Percentiles rank a stretch among this genome's conserved stretches.
These are phyloP conservation scores for Melanotaenia nigrans DNA, from an alignment of 2,797 vertebrate genomes.

Conservation along the genomic window DNA sequence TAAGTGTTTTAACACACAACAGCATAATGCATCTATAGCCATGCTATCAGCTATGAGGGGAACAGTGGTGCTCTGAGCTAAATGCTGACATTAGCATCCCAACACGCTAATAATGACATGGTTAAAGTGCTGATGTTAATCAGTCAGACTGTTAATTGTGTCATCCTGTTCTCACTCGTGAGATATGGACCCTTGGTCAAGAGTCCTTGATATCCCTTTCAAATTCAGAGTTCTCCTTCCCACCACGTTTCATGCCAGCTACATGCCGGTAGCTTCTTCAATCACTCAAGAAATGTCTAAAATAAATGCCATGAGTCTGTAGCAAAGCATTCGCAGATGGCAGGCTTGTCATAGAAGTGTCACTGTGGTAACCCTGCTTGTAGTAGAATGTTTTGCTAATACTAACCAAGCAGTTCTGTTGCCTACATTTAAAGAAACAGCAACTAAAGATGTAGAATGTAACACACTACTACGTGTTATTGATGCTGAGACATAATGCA, in stretches of 20 bases:
- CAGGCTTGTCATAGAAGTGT: no score
- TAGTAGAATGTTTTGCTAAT: no score
- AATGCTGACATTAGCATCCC: not conserved
- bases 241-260: not conserved
- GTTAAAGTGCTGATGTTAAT: not conserved
- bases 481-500: not conserved
- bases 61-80: not conserved
- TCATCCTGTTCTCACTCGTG: not conserved
- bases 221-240: not conserved
- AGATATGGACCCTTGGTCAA: not conserved
- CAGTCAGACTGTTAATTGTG: not conserved
- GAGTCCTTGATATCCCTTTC: not conserved
- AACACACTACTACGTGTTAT: not conserved
- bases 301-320: no score
- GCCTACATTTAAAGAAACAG: no score
- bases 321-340: no score
- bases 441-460: no score
- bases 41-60: not conserved
- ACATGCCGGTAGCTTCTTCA: not conserved
- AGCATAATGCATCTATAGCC: not conserved
- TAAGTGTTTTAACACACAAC: no score
- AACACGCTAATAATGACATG: not conserved
- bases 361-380: no score
- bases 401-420: no score
- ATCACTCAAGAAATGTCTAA: no score